phyloP scores from a whole-genome alignment of 2,797 vertebrate genomes.

The Amazona ochrocephala region DNA sequence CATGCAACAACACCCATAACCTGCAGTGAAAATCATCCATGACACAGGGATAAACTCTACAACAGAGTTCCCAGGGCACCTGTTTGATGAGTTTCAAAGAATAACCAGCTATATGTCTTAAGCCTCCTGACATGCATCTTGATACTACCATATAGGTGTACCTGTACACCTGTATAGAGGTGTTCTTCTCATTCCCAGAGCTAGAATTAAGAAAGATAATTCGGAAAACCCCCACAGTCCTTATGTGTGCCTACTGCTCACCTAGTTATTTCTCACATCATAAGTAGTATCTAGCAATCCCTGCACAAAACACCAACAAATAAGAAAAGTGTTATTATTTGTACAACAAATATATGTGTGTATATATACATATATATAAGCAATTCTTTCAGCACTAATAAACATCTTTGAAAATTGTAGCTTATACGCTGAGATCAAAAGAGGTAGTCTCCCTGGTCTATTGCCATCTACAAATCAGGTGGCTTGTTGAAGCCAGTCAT shows the following conservation, averaged over 20 bases:
- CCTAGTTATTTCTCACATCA: rapidly evolving
- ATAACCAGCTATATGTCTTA: background rate
- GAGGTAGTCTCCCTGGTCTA: background rate
- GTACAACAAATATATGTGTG: background rate
- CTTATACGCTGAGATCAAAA: background rate
- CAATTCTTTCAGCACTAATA: background rate
- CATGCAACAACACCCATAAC: background rate
- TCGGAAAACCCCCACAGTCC: rapidly evolving
- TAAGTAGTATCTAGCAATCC: background rate
- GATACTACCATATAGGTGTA: rapidly evolving
- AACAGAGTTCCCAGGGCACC: background rate
- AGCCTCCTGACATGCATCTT: rapidly evolving
- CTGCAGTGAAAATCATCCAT: background rate
- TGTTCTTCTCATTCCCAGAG: background rate
- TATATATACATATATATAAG: background rate
- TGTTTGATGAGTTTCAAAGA: background rate
- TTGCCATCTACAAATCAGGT: background rate
- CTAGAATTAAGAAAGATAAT: background rate
- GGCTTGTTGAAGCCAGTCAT: background rate
- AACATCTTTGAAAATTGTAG: background rate
- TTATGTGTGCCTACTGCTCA: background rate
- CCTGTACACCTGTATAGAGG: background rate
- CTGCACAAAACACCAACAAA: background rate
- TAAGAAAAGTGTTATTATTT: background rate
- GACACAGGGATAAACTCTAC: background rate